Evolutionary conservation across 2,797 vertebrate genomes (phyloP), one percentile per base, ranked within the genome.

Genomic region (Buceros bicornis): DNA sequence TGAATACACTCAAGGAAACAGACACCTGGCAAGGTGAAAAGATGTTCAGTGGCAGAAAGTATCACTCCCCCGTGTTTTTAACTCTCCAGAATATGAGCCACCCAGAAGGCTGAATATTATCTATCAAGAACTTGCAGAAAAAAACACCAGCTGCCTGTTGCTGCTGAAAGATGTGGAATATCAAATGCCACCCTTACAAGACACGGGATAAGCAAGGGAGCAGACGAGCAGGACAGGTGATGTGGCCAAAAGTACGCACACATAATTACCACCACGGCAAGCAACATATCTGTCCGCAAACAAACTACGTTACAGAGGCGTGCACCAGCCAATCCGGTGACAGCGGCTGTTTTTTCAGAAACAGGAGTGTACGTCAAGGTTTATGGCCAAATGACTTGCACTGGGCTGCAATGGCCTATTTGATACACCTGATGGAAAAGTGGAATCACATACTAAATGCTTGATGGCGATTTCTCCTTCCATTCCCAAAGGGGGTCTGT

Each of bases 401-500:
- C 61, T 67, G 33, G n/a, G 80, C 53, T 82, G 33, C 28, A 77
- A 35, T 13, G 53, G 67, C 31, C 53, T 26, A 2, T 5, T 14
- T 54, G 81, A 78, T 85, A 85, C 47, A 71, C 43, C 37, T 16
- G 33, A 62, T 87, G 74, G 71, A 92, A 73, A 94, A 87, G 45
- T 13, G 50, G 74, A 22, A 85, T 90, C 74, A 73, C 74, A 53
- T 13, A 37, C 20, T 62, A 54, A 70, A 54, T 18, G 57, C 71
- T 6, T 47, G 73, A 31, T 82, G 83, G 88, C 80, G 69, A 71
- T 81, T 77, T 92, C 90, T 77, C 57, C 78, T 87, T 71, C 64
- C 93, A 61, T 87, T 94, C 92, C 72, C 86, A 81, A 87, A 62
- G 88, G 74, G 67, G 94, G 90, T 58, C 66, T 94, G 47, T 87